Evolutionary conservation across 2,888 invertebrate species (phyloP).

Genomic region (Campoletis raptor): DNA sequence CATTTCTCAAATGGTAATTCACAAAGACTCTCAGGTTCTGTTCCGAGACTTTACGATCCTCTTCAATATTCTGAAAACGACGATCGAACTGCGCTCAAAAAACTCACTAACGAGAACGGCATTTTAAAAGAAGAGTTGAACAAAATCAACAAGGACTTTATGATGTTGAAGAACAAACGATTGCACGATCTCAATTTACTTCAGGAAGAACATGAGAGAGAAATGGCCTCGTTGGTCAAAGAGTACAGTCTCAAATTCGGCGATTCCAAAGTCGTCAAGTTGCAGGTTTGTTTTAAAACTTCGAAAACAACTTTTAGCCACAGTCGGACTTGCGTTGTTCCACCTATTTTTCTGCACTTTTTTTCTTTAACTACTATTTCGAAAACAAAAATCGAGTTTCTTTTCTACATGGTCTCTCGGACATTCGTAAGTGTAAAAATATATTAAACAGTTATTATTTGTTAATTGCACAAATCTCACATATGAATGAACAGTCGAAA

Average conservation of each 20-base stretch:
- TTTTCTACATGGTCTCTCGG: background rate
- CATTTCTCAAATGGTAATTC: conserved; percentile 75
- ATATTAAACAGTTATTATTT: background rate
- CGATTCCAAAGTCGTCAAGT: conserved; percentile 82
- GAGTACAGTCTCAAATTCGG: conserved; percentile 82
- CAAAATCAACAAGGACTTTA: conserved; percentile 91
- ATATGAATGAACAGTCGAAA: too few species aligned
- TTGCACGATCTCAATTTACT: conserved; percentile 91
- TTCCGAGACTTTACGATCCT: conserved; percentile 82
- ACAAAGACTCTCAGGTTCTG: conserved; percentile 77
- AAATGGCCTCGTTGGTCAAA: conserved; percentile 83
- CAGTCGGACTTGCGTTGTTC: background rate
- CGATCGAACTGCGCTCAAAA: conserved; percentile 86
- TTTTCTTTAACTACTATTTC: background rate
- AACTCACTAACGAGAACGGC: conserved; percentile 86
- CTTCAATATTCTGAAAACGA: conserved; percentile 82
- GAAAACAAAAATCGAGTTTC: background rate
- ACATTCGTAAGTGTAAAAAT: too few species aligned
- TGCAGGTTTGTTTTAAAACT: conserved; percentile 77
- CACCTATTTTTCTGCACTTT: conserved; percentile 3
- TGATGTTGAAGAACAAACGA: conserved; percentile 91
- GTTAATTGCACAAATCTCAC: too few species aligned
- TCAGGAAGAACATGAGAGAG: conserved; percentile 84
- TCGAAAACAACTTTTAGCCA: too few species aligned
- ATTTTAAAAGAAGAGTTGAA: conserved; percentile 89